Percentiles rank a stretch among this genome's conserved stretches.
Evolutionary conservation across 2,113 vertebrate species (phyloP).

Genomic region (Rattus norvegicus): DNA sequence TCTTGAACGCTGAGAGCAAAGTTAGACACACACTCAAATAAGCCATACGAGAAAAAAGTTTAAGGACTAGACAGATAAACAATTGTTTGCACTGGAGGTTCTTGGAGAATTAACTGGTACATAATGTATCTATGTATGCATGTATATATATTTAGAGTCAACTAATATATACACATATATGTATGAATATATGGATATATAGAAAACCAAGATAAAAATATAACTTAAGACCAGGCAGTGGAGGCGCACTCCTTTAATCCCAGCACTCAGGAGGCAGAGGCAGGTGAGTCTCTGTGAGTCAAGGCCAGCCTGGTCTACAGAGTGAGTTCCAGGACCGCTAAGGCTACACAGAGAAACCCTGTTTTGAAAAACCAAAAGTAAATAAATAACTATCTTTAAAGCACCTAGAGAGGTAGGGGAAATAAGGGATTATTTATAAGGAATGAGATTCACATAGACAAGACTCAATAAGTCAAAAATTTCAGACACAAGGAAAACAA

Average conservation of each 20-base stretch:
- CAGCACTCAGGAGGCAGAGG: neutral
- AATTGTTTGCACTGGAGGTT: neutral
- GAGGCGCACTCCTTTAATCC: neutral
- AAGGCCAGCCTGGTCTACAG: neutral
- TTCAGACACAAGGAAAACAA: neutral
- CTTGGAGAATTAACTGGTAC: neutral
- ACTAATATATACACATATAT: neutral
- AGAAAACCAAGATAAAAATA: conserved; percentile 32
- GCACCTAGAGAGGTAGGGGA: neutral
- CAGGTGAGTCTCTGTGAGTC: neutral
- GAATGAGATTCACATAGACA: neutral
- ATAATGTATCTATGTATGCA: neutral
- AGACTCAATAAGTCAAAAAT: conserved; percentile 31
- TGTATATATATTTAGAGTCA: neutral
- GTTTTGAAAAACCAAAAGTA: neutral
- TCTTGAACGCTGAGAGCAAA: neutral
- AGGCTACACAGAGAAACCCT: neutral
- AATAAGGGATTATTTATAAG: neutral
- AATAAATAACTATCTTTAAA: neutral
- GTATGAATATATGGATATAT: neutral
- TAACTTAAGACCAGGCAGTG: neutral
- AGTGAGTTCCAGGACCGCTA: neutral
- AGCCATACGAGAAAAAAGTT: neutral
- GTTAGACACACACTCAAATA: neutral
- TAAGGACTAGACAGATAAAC: neutral